These are phyloP conservation scores for Microctonus brassicae DNA, from an alignment of 2,888 invertebrate species.

Conservation along the genomic window DNA sequence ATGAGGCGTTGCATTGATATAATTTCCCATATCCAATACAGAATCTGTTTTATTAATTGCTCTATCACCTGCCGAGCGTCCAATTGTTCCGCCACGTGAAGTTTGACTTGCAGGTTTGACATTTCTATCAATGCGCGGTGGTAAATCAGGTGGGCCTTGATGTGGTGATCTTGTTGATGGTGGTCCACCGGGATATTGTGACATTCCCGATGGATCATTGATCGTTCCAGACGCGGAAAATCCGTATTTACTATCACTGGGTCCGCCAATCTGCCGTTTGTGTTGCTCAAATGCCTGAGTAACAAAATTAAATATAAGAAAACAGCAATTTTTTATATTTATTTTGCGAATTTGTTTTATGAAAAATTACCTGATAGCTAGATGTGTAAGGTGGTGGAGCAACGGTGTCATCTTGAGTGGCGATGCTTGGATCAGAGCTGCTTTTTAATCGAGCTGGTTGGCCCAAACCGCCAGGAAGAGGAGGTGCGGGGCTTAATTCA, in stretches of 20 bases:
- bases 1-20: conserved; percentile 71
- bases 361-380: conserved; percentile 61
- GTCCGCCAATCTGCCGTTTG: conserved; percentile 68
- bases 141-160: conserved; percentile 81
- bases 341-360: conserved; percentile 8
- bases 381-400: conserved; percentile 89
- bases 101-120: conserved; percentile 77
- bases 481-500: conserved; percentile 85
- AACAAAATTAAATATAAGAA: conserved; percentile 31
- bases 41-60: conserved; percentile 72
- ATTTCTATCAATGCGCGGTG: conserved; percentile 85
- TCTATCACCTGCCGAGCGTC: conserved; percentile 68
- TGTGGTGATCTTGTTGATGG: conserved; percentile 64
- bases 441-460: conserved; percentile 74
- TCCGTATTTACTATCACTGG: conserved; percentile 77
- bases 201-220: conserved; percentile 63
- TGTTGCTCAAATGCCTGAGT: conserved; percentile 57
- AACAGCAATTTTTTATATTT: background rate
- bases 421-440: conserved; percentile 95
- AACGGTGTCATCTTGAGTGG: conserved; percentile 88
- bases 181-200: conserved; percentile 61
- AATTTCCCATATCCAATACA: conserved; percentile 72
- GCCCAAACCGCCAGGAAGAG: conserved; percentile 73
- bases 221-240: conserved; percentile 71
- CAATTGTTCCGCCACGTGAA: conserved; percentile 67